phyloP scores from a whole-genome alignment of 2,797 vertebrate genomes.

The Botia almorhae region DNA sequence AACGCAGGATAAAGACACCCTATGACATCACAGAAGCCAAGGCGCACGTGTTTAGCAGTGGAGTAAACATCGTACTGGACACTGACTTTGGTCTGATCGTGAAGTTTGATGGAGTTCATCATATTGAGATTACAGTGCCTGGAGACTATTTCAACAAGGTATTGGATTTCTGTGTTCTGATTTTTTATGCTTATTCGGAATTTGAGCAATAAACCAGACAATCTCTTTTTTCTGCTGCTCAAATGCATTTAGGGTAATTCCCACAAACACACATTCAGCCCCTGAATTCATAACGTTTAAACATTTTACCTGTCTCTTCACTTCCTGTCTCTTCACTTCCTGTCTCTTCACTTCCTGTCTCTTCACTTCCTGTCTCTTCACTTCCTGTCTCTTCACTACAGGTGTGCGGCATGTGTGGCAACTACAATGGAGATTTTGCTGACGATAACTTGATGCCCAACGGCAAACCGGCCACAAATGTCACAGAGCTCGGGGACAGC shows the following conservation, averaged over 20 bases:
- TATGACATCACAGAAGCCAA: slow-evolving; percentile 66
- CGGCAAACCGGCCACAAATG: slow-evolving; percentile 75
- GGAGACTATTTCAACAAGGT: slow-evolving; percentile 88
- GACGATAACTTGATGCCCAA: slow-evolving; percentile 84
- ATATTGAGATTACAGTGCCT: slow-evolving; percentile 85
- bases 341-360: no score
- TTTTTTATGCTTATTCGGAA: no score
- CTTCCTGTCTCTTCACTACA: slow-evolving; percentile 51
- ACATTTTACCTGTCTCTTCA: no score
- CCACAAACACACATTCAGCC: not conserved
- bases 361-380: not conserved
- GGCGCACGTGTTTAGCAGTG: slow-evolving; percentile 78
- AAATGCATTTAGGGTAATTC: not conserved
- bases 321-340: not conserved
- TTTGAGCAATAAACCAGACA: not conserved
- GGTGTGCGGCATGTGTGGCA: slow-evolving; percentile 88
- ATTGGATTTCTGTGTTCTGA: slow-evolving; percentile 2
- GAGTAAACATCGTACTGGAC: slow-evolving; percentile 82
- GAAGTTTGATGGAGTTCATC: slow-evolving; percentile 87
- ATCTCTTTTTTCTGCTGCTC: not conserved
- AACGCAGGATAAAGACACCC: slow-evolving; percentile 76
- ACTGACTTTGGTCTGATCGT: slow-evolving; percentile 86
- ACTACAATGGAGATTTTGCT: slow-evolving; percentile 77
- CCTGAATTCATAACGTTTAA: no score
- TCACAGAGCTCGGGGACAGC: slow-evolving; percentile 81